A percentile compares a stretch with the other conserved stretches of the same genome.
These are phyloP conservation scores for Anas platyrhynchos DNA, from an alignment of 2,113 vertebrate genomes.

Conservation along the genomic window DNA sequence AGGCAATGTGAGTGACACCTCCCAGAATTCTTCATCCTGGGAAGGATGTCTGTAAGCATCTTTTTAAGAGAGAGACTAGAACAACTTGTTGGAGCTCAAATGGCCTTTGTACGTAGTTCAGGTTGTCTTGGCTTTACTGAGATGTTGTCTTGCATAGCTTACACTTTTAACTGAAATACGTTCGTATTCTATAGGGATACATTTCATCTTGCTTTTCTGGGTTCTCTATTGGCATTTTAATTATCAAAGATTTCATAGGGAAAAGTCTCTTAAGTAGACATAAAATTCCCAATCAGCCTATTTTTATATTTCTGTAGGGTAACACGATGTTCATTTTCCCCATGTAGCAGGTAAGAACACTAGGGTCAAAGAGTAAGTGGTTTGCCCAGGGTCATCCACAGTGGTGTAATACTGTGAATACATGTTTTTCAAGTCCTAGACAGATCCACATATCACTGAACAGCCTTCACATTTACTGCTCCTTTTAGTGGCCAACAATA, in stretches of 20 bases:
- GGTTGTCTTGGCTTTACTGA: background rate
- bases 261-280: background rate
- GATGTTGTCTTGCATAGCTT: background rate
- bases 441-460: background rate
- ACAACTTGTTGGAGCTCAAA: background rate
- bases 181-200: background rate
- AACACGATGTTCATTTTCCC: background rate
- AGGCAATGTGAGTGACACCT: background rate
- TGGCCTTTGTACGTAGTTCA: background rate
- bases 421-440: background rate
- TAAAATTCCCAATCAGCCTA: background rate
- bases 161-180: background rate
- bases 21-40: background rate
- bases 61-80: background rate
- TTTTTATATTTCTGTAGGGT: background rate
- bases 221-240: background rate
- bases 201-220: background rate
- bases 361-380: background rate
- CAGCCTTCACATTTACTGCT: background rate
- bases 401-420: background rate
- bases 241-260: background rate
- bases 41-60: background rate
- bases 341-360: background rate
- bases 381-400: background rate
- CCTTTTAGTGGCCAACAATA: background rate